Evolutionary conservation across 2,888 invertebrate species (phyloP).

Genomic region (Ischnus inquisitorius): DNA sequence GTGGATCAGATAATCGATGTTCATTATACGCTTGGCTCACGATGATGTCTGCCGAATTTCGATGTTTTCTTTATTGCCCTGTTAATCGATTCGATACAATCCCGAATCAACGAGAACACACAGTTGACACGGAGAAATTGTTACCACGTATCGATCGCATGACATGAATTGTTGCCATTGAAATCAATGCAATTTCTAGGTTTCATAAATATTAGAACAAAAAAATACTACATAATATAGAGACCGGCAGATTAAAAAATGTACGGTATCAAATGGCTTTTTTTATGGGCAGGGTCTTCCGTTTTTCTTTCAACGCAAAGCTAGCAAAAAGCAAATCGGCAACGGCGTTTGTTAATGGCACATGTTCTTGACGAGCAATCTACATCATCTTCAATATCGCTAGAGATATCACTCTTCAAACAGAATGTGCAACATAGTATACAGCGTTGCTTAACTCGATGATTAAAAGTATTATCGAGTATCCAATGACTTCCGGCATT

Average conservation of each 20-base stretch:
- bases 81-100: background rate
- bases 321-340: background rate
- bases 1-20: background rate
- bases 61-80: background rate
- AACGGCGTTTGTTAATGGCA: background rate
- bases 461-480: slow-evolving; percentile 6
- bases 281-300: background rate
- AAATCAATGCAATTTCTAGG: background rate
- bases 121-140: background rate
- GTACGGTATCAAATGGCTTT: too few relatives aligned
- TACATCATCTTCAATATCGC: background rate
- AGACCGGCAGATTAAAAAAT: background rate
- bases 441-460: background rate
- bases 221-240: background rate
- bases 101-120: background rate
- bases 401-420: background rate
- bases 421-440: background rate
- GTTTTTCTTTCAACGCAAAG: background rate
- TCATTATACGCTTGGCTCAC: slow-evolving; percentile 3
- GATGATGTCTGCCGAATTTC: background rate
- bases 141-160: background rate
- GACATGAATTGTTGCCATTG: background rate
- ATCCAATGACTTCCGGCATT: slow-evolving; percentile 22
- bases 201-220: background rate
- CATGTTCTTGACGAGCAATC: background rate